Percentiles rank a stretch among this genome's conserved stretches.
Conservation (phyloP, 2,888 invertebrate species). For the Napeogenes inachia region DNA sequence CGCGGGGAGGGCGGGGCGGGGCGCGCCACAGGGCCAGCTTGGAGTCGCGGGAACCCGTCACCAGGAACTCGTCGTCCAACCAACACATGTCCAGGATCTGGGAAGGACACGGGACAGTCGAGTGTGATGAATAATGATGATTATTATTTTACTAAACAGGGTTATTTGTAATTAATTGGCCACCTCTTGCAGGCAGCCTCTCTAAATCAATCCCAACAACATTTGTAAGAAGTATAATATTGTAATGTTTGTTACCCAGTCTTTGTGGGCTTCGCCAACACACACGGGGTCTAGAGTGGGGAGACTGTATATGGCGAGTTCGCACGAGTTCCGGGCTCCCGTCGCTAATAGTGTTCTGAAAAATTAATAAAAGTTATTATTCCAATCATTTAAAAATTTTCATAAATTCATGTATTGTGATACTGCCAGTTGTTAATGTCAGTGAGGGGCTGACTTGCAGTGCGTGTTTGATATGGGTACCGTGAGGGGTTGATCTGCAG, state of each 20-base stretch:
- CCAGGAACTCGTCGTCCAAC: conserved; percentile 96
- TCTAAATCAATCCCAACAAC: neutral
- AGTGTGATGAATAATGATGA: no score
- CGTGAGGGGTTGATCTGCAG: conserved; percentile 95
- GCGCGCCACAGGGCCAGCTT: conserved; percentile 94
- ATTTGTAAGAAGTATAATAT: neutral
- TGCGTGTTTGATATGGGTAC: conserved; percentile 28
- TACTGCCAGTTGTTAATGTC: no score
- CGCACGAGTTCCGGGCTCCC: conserved; percentile 93
- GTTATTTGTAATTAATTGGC: no score
- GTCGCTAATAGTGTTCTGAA: conserved; percentile 88
- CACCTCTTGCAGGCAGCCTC: no score
- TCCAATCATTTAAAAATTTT: no score
- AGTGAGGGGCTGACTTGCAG: no score
- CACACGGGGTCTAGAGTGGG: conserved; percentile 97
- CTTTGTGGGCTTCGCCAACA: conserved; percentile 95
- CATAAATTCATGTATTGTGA: no score
- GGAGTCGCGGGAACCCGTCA: conserved; percentile 95
- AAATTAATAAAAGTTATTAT: neutral
- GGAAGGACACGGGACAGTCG: neutral
- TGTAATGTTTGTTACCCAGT: conserved; percentile 81
- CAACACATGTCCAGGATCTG: conserved; percentile 92
- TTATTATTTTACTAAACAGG: no score
- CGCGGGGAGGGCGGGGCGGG: conserved; percentile 62
- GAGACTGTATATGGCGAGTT: conserved; percentile 90